Evolutionary conservation across 2,113 vertebrate genomes (phyloP), one percentile per base, ranked within the genome.

Genomic region (Grallaria varia): DNA sequence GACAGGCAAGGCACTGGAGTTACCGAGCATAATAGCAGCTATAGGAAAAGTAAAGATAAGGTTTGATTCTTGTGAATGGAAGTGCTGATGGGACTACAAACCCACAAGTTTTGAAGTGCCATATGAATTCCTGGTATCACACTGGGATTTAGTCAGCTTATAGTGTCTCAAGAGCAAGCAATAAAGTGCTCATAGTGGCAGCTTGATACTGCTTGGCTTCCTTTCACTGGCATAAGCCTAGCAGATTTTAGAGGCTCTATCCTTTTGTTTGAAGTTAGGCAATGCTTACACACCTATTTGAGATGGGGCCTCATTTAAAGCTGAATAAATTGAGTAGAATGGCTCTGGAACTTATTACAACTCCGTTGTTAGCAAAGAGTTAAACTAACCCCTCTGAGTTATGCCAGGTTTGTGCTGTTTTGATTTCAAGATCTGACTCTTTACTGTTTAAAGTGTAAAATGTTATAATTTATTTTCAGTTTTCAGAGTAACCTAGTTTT

Each of bases 221-320:
- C n/a, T 84, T 71, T 95, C 33, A n/a, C 37, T 40, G 77, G 22
- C 56, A 39, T 49, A 37, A 79, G 10, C 71, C 33, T 74, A 47
- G 56, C 15, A 31, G 50, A 18, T 75, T 82, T 82, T 84, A 55
- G 49, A 78, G 60, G 44, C 24, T 89, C 33, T 89, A 4, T 60
- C 62, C 73, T 73, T 91, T 53, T 93, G 87, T 94, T 95, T 90
- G 47, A 88, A 88, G 79, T 93, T 90, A 95, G 44, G 79, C 64
- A 84, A 30, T 60, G 31, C 40, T 94, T 93, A 58, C 25, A 19
- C 66, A 93, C 85, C 83, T 84, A 30, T 77, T 72, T 84, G 82
- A 94, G 91, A 93, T 37, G n/a, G 18, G 25, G 40, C 40, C 69
- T 91, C 60, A 82, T 89, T 84, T 95, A 91, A 68, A 76, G 50